These are phyloP conservation scores for Porites cylindrica DNA, from an alignment of 92 coral and sea anemone genomes.

Conservation along the genomic window DNA sequence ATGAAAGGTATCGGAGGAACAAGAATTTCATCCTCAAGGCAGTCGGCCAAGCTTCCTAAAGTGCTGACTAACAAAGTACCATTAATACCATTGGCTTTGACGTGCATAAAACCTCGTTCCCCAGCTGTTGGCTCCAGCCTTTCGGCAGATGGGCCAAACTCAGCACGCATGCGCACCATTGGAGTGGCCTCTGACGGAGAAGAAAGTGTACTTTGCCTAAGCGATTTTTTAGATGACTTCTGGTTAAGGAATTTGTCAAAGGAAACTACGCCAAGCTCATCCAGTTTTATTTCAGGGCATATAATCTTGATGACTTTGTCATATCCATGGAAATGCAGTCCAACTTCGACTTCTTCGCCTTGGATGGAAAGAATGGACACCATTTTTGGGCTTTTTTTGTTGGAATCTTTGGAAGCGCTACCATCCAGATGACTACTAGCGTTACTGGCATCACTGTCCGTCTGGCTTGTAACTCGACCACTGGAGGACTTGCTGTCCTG, in stretches of 20 bases:
- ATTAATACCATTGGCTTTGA: conserved; percentile 65
- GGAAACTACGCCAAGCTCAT: conserved; percentile 78
- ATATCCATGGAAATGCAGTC: conserved; percentile 75
- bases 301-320: conserved; percentile 81
- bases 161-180: conserved; percentile 76
- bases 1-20: conserved; percentile 86
- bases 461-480: conserved; percentile 39
- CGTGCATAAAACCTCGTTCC: conserved; percentile 91
- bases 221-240: conserved; percentile 71
- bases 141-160: conserved; percentile 92
- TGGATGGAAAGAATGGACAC: conserved; percentile 82
- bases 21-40: conserved; percentile 90
- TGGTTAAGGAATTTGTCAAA: conserved; percentile 85
- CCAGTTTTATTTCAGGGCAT: conserved; percentile 69
- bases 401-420: conserved; percentile 70
- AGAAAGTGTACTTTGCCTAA: conserved; percentile 43
- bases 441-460: conserved; percentile 84
- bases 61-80: conserved; percentile 81
- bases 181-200: conserved; percentile 53
- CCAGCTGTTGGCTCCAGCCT: conserved; percentile 78
- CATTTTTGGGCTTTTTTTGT: conserved; percentile 47
- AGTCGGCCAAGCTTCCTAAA: conserved; percentile 85
- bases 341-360: conserved; percentile 83
- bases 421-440: conserved; percentile 77
- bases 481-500: conserved; percentile 50